Evolutionary conservation across 1,140 invertebrate species (phyloP).

Genomic region (Sinonovacula constricta): DNA sequence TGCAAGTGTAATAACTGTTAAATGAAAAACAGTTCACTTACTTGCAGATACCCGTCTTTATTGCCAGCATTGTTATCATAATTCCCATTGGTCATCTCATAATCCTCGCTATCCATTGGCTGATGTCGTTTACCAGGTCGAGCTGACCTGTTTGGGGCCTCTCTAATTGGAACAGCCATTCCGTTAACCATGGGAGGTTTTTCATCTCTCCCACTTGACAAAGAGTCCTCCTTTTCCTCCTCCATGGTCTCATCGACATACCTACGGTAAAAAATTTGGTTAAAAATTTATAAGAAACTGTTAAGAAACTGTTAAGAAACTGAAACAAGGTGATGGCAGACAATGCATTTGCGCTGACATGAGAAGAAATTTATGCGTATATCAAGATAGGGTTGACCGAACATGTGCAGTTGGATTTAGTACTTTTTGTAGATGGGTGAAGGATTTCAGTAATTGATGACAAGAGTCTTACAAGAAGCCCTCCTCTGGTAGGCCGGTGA

Average conservation of each 20-base stretch:
- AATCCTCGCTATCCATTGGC: slow-evolving; percentile 63
- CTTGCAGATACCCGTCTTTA: slow-evolving; percentile 48
- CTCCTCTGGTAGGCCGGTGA: too few species aligned
- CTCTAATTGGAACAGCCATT: slow-evolving; percentile 63
- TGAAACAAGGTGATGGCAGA: not conserved
- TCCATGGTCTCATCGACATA: slow-evolving; percentile 66
- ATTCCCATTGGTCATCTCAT: slow-evolving; percentile 26
- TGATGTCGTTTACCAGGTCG: slow-evolving; percentile 57
- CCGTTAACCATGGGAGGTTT: slow-evolving; percentile 67
- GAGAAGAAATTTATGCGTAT: too few species aligned
- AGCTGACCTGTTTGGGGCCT: slow-evolving; percentile 56
- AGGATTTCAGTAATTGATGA: too few species aligned
- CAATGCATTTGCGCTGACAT: too few species aligned
- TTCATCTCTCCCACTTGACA: slow-evolving; percentile 11
- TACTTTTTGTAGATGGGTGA: too few species aligned
- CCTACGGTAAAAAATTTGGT: slow-evolving; percentile 45
- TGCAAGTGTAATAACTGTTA: too few species aligned
- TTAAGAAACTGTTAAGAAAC: not conserved
- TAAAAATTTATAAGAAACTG: not conserved
- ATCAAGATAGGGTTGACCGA: too few species aligned
- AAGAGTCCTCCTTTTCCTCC: slow-evolving; percentile 45
- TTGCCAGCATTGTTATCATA: slow-evolving; percentile 33
- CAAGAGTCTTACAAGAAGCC: too few species aligned
- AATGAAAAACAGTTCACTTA: slow-evolving; percentile 11
- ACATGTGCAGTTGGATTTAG: too few species aligned